Evolutionary conservation across 2,888 invertebrate species (phyloP), one percentile per base, ranked within the genome.

Genomic region (Hirtodrosophila alboralis): DNA sequence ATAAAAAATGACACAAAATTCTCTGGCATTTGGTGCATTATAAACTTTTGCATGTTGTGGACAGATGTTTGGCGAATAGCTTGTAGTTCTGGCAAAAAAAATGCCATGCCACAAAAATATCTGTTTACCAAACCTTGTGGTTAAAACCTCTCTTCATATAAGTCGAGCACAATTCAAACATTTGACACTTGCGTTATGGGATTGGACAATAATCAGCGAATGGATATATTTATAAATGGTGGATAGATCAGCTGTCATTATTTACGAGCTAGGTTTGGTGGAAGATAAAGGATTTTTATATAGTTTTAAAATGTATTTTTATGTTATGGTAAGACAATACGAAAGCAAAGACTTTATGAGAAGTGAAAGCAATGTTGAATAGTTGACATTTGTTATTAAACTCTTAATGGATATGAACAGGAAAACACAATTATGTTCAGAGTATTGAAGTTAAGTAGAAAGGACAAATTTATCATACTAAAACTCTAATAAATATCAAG

Each of bases 1-100:
- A 70, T 85, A 79, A 85, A 85, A 86, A 79, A 75, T 86, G 77
- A 80, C 77, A 79, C 80, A 72, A 66, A 86, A 86, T 62, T 67
- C 77, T 70, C 57, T n/a, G 58, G 60, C 68, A 83, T 75, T 81
- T 75, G 61, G 38, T 74, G 75, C 62, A 70, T 74, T 74, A 74
- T 69, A 74, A 74, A 74, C 63, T 69, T 70, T 74, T 74, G 69
- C 69, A 74, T 69, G 61, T 36, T 65, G 66, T 44, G 58, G 69
- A 70, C 69, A 74, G 69, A 70, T 70, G 69, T 59, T 74, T 74
- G 56, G 23, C 23, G 23, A 23, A 23, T 23, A 23, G 23, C 2
- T 28, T 28, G 21, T 37, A 18, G 9, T 37, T 60, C 28, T 47
- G 12, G 18, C 49, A 30, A 49, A 73, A 36, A 23, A 3, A 40